These are phyloP conservation scores for Mastigias papua DNA, from an alignment of 30 jellyfish, hydroid and myxozoan genomes.

Conservation along the genomic window DNA sequence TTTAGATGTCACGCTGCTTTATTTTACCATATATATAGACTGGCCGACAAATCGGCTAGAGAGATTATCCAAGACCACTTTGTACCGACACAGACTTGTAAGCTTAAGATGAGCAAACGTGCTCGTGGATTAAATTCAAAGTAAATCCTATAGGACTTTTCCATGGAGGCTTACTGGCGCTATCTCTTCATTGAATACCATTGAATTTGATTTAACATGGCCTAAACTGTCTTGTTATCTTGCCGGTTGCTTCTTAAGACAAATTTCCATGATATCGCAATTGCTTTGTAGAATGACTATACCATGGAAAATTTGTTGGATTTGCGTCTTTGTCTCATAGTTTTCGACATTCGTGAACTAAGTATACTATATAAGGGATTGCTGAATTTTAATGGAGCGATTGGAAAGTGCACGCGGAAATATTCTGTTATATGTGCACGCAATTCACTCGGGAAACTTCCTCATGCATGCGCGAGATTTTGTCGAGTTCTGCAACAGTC, in stretches of 20 bases:
- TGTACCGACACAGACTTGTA: constrained; percentile 40
- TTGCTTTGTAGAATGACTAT: neutral
- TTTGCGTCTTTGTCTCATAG: too few relatives aligned
- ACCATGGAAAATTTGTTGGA: too few relatives aligned
- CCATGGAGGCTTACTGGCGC: neutral
- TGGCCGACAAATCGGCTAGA: constrained; percentile 47
- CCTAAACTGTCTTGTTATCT: too few relatives aligned
- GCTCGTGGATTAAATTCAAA: neutral
- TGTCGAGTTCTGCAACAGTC: too few relatives aligned
- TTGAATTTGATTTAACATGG: neutral
- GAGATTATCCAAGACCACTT: constrained; percentile 24
- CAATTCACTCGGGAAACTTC: too few relatives aligned
- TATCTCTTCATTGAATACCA: too few relatives aligned
- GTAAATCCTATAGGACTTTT: neutral
- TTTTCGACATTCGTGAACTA: too few relatives aligned
- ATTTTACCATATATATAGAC: constrained; percentile 10
- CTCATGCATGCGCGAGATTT: too few relatives aligned
- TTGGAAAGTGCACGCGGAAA: too few relatives aligned
- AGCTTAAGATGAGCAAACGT: constrained; percentile 6
- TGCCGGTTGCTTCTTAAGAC: neutral
- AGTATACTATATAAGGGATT: too few relatives aligned
- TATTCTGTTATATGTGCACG: too few relatives aligned
- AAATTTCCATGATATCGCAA: neutral
- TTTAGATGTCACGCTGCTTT: constrained; percentile 44
- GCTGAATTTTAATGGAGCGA: too few relatives aligned